Evolutionary conservation across 1,140 invertebrate species (phyloP).

Genomic region (Oreohelix idahoensis): DNA sequence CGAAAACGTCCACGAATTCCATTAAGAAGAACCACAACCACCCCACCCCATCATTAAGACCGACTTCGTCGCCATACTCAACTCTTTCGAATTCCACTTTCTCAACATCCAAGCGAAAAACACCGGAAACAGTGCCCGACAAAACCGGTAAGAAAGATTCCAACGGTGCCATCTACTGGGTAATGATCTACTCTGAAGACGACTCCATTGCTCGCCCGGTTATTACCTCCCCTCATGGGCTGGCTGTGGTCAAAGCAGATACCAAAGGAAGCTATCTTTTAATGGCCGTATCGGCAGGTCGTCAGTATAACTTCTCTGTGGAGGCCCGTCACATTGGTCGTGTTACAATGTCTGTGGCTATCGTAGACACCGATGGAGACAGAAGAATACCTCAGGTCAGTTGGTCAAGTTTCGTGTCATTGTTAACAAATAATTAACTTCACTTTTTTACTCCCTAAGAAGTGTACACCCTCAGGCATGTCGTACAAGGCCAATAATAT

Average conservation of each 20-base stretch:
- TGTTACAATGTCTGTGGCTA: constrained; percentile 63
- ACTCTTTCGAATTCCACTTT: background rate
- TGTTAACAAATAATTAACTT: no score
- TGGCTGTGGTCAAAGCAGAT: constrained; percentile 42
- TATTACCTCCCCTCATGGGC: constrained; percentile 41
- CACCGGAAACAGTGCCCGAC: background rate
- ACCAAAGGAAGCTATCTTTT: constrained; percentile 42
- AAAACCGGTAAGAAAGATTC: background rate
- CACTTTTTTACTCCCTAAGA: no score
- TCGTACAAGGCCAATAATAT: no score
- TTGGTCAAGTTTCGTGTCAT: no score
- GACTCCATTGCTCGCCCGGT: constrained; percentile 43
- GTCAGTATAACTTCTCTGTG: constrained; percentile 63
- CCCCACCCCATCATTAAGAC: background rate
- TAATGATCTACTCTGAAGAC: constrained; percentile 47
- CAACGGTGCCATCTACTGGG: constrained; percentile 22
- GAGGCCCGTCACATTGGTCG: constrained; percentile 65
- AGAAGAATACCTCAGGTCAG: constrained; percentile 36
- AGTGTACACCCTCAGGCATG: no score
- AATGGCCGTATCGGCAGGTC: constrained; percentile 54
- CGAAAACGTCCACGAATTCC: background rate
- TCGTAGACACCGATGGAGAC: constrained; percentile 51
- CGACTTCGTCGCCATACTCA: background rate
- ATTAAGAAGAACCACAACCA: no score
- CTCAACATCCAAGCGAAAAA: background rate